Base-by-base conservation (phyloP, 2,113 vertebrate species). In the Alectura lathami region DNA sequence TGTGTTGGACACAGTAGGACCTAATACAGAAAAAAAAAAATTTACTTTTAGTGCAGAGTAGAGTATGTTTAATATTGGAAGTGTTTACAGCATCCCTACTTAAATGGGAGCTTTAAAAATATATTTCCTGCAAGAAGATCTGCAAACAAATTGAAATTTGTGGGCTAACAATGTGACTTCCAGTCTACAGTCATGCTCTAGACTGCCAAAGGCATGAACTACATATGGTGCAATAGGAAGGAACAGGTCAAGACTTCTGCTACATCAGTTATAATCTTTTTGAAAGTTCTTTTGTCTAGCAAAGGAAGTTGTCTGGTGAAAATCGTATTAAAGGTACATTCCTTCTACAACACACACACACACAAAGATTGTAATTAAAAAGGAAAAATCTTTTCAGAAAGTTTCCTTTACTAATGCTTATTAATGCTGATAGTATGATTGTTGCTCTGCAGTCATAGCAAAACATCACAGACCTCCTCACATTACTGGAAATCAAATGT, bases 121-220 rank as follows among this genome's bases (percentile, higher is more conserved):
- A 4, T 47, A 26, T 72, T 62, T 66, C 36, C 29, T 63, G 18
- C 68, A 78, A 67, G 38, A 64, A 63, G 10, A 62, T 42, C n/a
- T 59, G 40, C 20, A 69, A 59, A 59, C 6, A 66, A 66, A 69
- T 26, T 50, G 22, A 53, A 64, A 60, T 32, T 76, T 48, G 3
- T 14, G n/a, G 12, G 24, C 51, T 60, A 43, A 18, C 6, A 66
- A 57, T 18, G 21, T 43, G 14, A 45, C 24, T 83, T 86, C 56
- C 56, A 68, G 40, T 57, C 32, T 51, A 24, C 14, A 54, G 20
- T 45, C 32, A 32, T 78, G 67, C 17, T 78, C 36, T 45, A 24
- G 22, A 36, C 40, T 59, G 22, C 38, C 2, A 0, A 5, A 29
- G 11, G n/a, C 38, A n/a, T n/a, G n/a, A n/a, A n/a, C n/a, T n/a